Evolutionary conservation across 2,888 invertebrate species (phyloP).

Genomic region (Lysandra bellargus): DNA sequence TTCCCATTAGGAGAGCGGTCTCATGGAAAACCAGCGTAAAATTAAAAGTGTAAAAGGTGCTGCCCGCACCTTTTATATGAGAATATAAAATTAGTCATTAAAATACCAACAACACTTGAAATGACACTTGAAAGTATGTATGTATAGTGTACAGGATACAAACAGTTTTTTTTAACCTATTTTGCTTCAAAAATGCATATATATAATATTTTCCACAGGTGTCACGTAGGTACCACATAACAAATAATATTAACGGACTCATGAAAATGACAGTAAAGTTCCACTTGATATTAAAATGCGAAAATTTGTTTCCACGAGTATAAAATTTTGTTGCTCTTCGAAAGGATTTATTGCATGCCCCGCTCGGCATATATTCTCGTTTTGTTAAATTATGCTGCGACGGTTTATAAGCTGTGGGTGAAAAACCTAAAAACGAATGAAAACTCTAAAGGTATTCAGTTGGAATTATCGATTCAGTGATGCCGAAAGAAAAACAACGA

Average conservation of each 20-base stretch:
- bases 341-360: background rate
- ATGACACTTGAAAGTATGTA: no score
- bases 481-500: no score
- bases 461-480: background rate
- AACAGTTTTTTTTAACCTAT: no score
- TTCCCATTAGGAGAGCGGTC: background rate
- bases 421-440: background rate
- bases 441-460: background rate
- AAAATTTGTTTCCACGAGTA: slow-evolving; percentile 11
- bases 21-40: background rate
- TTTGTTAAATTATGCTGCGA: background rate
- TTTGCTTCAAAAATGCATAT: background rate
- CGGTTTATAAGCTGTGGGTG: background rate
- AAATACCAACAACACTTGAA: no score
- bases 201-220: background rate
- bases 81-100: no score
- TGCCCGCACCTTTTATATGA: no score
- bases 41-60: background rate
- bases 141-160: no score
- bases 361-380: background rate
- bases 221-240: background rate
- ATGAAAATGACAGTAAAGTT: slow-evolving; percentile 3
- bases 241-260: background rate
- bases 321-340: slow-evolving; percentile 5
- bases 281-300: slow-evolving; percentile 18